These are phyloP conservation scores for Antedon mediterranea DNA, from an alignment of 53 echinoderm and acorn worm species.

Conservation along the genomic window DNA sequence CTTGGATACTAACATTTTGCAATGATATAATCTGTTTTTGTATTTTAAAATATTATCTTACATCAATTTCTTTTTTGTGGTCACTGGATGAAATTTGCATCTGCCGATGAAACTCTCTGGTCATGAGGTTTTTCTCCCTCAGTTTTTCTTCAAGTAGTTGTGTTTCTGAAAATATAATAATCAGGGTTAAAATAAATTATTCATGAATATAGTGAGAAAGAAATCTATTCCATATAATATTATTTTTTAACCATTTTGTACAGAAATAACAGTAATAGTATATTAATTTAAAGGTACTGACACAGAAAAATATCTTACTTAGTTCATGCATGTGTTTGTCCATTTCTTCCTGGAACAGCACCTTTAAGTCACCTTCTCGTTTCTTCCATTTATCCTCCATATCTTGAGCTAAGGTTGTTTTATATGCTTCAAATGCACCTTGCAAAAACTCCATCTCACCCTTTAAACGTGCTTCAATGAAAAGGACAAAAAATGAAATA, in stretches of 20 bases:
- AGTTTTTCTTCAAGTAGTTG: slow-evolving; percentile 58
- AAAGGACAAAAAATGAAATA: background rate
- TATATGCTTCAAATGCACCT: slow-evolving; percentile 98
- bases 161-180: slow-evolving; percentile 31
- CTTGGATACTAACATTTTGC: too few relatives aligned
- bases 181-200: too few relatives aligned
- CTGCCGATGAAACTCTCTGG: slow-evolving; percentile 78
- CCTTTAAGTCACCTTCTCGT: slow-evolving; percentile 84
- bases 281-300: too few relatives aligned
- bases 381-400: slow-evolving; percentile 99
- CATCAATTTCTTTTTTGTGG: slow-evolving; percentile 89
- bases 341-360: slow-evolving; percentile 81
- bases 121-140: slow-evolving; percentile 63
- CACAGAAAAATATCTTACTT: slow-evolving; percentile 34
- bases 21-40: too few relatives aligned
- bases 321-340: slow-evolving; percentile 75
- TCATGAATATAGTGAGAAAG: too few relatives aligned
- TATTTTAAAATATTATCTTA: slow-evolving; percentile 7
- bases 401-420: slow-evolving; percentile 84
- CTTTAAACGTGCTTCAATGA: slow-evolving; percentile 68
- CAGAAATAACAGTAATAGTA: too few relatives aligned
- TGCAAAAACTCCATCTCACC: slow-evolving; percentile 95
- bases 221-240: too few relatives aligned
- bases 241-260: too few relatives aligned
- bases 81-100: slow-evolving; percentile 62